Evolutionary conservation across 2,888 invertebrate genomes (phyloP).

Genomic region (Ischnura elegans): DNA sequence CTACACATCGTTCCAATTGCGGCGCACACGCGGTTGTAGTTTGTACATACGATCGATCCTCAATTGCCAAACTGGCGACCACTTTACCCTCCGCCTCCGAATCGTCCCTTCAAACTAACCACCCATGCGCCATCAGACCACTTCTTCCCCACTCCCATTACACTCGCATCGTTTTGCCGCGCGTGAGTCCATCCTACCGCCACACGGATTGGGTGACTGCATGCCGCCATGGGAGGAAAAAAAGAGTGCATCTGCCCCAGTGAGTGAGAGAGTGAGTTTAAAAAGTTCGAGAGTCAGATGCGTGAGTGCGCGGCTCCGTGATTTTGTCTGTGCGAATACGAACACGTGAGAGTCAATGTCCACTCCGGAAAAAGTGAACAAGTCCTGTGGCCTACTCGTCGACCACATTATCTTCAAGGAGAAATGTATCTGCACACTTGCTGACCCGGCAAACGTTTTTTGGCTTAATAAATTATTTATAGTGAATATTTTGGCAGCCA

Average conservation of each 20-base stretch:
- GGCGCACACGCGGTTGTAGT: slow-evolving; percentile 65
- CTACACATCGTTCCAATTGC: slow-evolving; percentile 35
- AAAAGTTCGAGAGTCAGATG: not conserved
- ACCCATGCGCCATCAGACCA: not conserved
- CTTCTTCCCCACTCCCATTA: not conserved
- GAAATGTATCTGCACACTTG: not conserved
- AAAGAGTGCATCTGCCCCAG: not conserved
- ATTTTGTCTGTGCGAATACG: not conserved
- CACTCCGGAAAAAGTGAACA: not conserved
- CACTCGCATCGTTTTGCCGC: not conserved
- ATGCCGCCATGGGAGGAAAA: too few species aligned
- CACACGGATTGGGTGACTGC: not conserved
- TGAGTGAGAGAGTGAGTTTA: too few species aligned
- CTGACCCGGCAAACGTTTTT: too few species aligned
- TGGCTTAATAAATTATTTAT: too few species aligned
- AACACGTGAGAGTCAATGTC: not conserved
- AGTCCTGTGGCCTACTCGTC: not conserved
- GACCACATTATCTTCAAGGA: not conserved
- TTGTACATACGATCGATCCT: slow-evolving; percentile 66
- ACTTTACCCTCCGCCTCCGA: slow-evolving; percentile 3
- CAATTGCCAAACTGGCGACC: slow-evolving; percentile 61
- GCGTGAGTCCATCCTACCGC: not conserved
- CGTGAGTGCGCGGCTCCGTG: not conserved
- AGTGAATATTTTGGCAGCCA: too few species aligned
- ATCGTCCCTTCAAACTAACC: not conserved